Base-by-base conservation (phyloP, 2,888 invertebrate species). In the Cetonia aurata region DNA sequence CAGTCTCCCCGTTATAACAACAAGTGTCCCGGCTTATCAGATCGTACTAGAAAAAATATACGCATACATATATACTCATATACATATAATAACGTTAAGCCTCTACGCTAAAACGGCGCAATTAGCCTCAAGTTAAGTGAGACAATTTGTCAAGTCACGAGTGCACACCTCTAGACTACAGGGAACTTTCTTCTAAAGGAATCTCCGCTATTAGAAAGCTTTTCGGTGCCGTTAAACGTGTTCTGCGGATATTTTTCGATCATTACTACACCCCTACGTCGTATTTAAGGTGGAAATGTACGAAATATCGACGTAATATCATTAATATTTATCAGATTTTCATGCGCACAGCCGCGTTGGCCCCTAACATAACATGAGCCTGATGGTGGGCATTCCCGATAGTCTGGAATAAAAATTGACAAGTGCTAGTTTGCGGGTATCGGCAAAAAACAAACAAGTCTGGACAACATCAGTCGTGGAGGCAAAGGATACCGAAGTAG, bases 371-470 rank as follows among this genome's bases (percentile, higher is more conserved):
- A 13, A 13, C 33, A 37, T 37, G 13, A 33, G 33, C 12, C 37
- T n/a, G 62, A 15, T 50, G 33, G 15, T 48, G 33, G 48, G 62
- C 48, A 62, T 62, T 62, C 62, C 55, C 62, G 15, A 33, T 62
- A 50, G 62, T 62, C 62, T 48, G 62, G 62, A 25, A 62, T 62
- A 62, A 62, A 50, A 62, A 62, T 62, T 62, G 62, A 62, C 62
- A 62, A 62, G 62, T 62, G 62, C 62, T 62, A 62, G 50, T 62
- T 62, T 62, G 62, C 48, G 50, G 15, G 44, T 62, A 62, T 50
- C 50, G 33, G 48, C 62, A 62, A 62, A 62, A 60, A 62, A 62
- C 37, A 62, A 62, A 62, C 62, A 33, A 62, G 62, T 50, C 50
- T n/a, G 33, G 62, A 62, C 62, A 62, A 17, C 62, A 33, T 62